Conservation (phyloP, 2,797 vertebrate species). For the Microtus californicus region DNA sequence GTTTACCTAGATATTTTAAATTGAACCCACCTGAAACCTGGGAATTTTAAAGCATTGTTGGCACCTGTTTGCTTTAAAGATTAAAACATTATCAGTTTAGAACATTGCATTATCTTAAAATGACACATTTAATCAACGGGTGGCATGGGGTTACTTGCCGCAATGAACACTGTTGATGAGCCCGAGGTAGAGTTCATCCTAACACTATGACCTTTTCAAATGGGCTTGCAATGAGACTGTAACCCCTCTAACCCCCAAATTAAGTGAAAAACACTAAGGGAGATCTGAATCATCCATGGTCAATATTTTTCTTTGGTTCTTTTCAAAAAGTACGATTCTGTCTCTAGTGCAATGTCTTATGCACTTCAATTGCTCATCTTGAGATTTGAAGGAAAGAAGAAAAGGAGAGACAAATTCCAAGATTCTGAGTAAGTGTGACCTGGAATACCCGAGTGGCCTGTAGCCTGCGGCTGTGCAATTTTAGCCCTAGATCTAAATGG, state of each 20-base stretch:
- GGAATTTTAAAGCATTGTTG: neutral
- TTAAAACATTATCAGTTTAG: neutral
- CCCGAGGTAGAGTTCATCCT: neutral
- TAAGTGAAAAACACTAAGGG: neutral
- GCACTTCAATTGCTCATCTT: neutral
- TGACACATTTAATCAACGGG: neutral
- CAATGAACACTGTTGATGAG: neutral
- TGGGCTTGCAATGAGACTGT: neutral
- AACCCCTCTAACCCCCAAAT: neutral
- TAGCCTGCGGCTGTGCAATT: neutral
- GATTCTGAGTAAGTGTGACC: conserved; percentile 16
- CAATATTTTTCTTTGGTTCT: neutral
- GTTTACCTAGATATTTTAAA: neutral
- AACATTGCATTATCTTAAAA: neutral
- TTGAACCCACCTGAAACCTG: neutral
- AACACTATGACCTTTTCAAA: neutral
- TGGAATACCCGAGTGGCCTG: neutral
- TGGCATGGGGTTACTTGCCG: neutral
- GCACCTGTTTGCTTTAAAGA: neutral
- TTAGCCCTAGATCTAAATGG: neutral
- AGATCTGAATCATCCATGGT: neutral
- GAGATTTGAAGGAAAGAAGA: neutral
- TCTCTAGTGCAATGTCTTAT: neutral
- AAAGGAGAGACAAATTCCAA: neutral
- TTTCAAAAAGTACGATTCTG: neutral